Percentiles rank a stretch among this genome's conserved stretches.
These are phyloP conservation scores for Syrrhaptes paradoxus DNA, from an alignment of 2,113 vertebrate genomes.

Conservation along the genomic window DNA sequence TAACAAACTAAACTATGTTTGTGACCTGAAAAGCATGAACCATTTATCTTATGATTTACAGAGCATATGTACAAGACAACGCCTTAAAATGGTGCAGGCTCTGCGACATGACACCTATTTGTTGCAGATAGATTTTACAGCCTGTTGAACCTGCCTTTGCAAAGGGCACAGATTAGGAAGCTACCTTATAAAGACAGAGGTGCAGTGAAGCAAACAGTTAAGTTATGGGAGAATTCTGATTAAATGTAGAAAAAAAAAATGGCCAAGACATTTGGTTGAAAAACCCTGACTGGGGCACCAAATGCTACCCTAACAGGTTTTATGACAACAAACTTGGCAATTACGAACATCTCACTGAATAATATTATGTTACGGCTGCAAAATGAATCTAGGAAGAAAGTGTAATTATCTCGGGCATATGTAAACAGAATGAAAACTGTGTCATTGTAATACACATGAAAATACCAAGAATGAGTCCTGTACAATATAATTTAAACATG, in stretches of 20 bases:
- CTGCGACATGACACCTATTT: not conserved
- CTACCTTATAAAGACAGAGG: not conserved
- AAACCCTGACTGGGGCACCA: not conserved
- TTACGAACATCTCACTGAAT: conserved; percentile 2
- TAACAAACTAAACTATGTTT: not conserved
- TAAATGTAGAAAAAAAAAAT: not conserved
- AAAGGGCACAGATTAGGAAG: conserved; percentile 40
- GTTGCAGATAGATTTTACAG: not conserved
- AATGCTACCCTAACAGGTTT: conserved; percentile 1
- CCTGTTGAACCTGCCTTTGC: conserved; percentile 43
- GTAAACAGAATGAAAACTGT: conserved; percentile 8
- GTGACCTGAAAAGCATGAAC: conserved; percentile 29
- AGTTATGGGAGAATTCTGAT: not conserved
- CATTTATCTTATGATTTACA: not conserved
- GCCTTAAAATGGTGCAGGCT: not conserved
- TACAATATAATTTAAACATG: conserved; percentile 56
- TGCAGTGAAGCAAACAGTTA: not conserved
- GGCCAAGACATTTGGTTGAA: conserved; percentile 4
- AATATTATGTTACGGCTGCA: not conserved
- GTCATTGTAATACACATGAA: not conserved
- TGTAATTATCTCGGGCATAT: conserved; percentile 1
- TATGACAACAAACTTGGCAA: conserved; percentile 65
- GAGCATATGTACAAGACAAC: conserved; percentile 39
- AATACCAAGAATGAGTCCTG: conserved; percentile 14
- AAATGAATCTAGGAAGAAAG: not conserved